Evolutionary conservation across 2,888 invertebrate species (phyloP).

Genomic region (Mechanitis messenoides): DNA sequence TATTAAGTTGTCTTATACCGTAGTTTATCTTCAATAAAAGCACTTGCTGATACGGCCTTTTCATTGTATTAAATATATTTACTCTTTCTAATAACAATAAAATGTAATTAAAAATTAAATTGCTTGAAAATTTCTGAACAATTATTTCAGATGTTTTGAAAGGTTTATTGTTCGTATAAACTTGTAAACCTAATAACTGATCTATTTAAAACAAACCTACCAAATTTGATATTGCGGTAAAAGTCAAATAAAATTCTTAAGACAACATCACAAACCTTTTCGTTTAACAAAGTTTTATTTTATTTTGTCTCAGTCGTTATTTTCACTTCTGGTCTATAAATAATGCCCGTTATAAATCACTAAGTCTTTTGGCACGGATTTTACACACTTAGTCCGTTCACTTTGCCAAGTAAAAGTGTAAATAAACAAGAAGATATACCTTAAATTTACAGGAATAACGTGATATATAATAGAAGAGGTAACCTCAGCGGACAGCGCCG

Average conservation of each 20-base stretch:
- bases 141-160: no score
- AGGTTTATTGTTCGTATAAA: no score
- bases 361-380: constrained; percentile 19
- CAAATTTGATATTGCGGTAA: background rate
- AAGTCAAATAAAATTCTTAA: background rate
- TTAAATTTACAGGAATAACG: background rate
- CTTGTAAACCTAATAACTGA: background rate
- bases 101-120: no score
- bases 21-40: no score
- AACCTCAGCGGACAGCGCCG: no score
- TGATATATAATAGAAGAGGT: no score
- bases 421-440: constrained; percentile 7
- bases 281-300: background rate
- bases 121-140: no score
- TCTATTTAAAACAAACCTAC: background rate
- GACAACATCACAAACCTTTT: constrained; percentile 2
- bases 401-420: constrained; percentile 13
- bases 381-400: constrained; percentile 18
- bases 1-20: no score
- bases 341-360: constrained; percentile 22
- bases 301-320: constrained; percentile 7
- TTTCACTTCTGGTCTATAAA: constrained; percentile 20
- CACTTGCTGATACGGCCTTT: no score
- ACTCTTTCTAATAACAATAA: no score
- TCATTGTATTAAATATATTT: no score